Percentiles rank a stretch among this genome's conserved stretches.
phyloP scores from a whole-genome alignment of 1,140 invertebrate genomes.

The Drusus annulatus region DNA sequence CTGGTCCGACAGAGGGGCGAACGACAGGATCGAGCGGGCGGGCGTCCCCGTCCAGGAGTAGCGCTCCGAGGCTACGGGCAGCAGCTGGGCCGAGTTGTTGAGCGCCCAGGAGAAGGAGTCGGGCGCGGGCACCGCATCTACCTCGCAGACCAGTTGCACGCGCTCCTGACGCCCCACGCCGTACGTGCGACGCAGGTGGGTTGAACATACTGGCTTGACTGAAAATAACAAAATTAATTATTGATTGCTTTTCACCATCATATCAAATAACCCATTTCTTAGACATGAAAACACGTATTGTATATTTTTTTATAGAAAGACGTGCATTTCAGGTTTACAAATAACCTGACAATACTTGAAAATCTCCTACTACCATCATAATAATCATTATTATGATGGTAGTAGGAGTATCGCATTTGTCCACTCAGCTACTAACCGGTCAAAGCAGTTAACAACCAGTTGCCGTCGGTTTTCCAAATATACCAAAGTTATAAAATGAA shows the following conservation, averaged over 20 bases:
- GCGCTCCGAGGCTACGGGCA: conserved; percentile 70
- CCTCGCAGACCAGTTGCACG: conserved; percentile 85
- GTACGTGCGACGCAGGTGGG: conserved; percentile 85
- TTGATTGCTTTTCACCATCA: too few relatives aligned
- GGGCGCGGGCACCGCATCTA: conserved; percentile 88
- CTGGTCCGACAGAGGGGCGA: conserved; percentile 83
- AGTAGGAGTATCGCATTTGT: too few relatives aligned
- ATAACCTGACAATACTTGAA: too few relatives aligned
- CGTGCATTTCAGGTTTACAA: too few relatives aligned
- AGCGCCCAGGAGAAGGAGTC: conserved; percentile 91
- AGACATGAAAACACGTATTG: background rate
- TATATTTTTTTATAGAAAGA: too few relatives aligned
- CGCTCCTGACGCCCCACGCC: conserved; percentile 89
- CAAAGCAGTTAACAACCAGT: too few relatives aligned
- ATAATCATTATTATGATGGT: too few relatives aligned
- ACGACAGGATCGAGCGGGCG: conserved; percentile 81
- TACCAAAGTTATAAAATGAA: too few relatives aligned
- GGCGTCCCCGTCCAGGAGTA: conserved; percentile 75
- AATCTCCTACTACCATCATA: too few relatives aligned
- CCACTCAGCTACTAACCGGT: too few relatives aligned
- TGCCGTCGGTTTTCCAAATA: too few relatives aligned
- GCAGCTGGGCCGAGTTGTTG: conserved; percentile 88
- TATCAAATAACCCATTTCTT: too few relatives aligned
- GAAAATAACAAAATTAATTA: conserved; percentile 44
- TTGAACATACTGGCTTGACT: conserved; percentile 90